These are phyloP conservation scores for Clitarchus hookeri DNA, from an alignment of 2,888 invertebrate species.

Conservation along the genomic window DNA sequence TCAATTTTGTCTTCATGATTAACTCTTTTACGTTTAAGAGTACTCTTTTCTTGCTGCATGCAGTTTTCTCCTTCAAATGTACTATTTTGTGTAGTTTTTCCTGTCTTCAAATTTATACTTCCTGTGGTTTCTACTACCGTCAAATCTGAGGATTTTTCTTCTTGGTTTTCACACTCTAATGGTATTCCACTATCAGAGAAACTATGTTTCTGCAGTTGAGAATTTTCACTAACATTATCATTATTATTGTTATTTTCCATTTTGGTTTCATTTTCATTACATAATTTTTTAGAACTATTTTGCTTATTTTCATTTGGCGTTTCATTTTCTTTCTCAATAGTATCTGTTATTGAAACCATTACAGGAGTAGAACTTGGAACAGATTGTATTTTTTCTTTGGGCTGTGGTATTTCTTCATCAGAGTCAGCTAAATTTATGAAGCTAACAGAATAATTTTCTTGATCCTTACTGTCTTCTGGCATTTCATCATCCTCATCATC, in stretches of 20 bases:
- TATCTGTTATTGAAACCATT: not conserved
- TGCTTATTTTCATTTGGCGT: not conserved
- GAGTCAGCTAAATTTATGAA: not conserved
- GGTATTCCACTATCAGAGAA: not conserved
- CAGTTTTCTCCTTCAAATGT: too few relatives aligned
- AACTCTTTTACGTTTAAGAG: not conserved
- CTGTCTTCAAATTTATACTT: too few relatives aligned
- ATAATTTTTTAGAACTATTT: not conserved
- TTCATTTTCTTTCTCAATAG: not conserved
- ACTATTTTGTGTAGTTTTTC: too few relatives aligned
- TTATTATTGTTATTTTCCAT: not conserved
- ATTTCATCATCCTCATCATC: not conserved
- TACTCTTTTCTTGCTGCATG: not conserved
- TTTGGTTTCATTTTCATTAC: not conserved
- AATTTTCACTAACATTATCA: not conserved
- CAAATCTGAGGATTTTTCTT: not conserved
- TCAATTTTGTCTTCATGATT: not conserved
- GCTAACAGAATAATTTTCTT: not conserved
- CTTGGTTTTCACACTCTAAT: not conserved
- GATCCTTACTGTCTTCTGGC: not conserved
- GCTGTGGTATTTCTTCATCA: not conserved
- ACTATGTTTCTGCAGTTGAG: not conserved
- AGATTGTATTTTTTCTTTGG: slow-evolving; percentile 7
- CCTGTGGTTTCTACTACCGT: too few relatives aligned
- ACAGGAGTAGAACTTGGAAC: not conserved